Conservation (phyloP, 2,797 vertebrate species). For the Astyanax mexicanus region DNA sequence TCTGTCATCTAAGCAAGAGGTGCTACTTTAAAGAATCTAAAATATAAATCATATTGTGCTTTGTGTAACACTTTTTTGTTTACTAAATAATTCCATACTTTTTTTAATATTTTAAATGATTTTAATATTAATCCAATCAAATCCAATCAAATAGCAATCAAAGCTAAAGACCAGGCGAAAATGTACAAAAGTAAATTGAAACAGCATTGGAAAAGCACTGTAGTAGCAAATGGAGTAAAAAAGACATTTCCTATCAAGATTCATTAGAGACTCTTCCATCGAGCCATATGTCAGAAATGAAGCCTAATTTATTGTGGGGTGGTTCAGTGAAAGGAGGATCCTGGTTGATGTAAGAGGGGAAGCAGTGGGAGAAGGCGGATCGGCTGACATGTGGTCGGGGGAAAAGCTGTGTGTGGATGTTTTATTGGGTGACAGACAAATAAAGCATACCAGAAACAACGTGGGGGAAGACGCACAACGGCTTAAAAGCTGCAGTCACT, state of each 20-base stretch:
- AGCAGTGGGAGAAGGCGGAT: not conserved
- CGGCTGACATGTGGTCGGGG: constrained; percentile 41
- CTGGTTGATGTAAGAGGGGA: not conserved
- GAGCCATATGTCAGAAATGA: not conserved
- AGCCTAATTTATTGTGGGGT: constrained; percentile 3
- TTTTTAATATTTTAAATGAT: too few relatives aligned
- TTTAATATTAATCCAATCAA: too few relatives aligned
- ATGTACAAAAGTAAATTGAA: not conserved
- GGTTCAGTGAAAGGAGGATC: not conserved
- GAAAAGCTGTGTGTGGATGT: constrained; percentile 54
- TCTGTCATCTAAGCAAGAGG: too few relatives aligned
- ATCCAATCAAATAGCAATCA: too few relatives aligned
- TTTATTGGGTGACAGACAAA: constrained; percentile 79
- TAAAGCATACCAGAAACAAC: constrained; percentile 72
- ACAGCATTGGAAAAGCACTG: not conserved
- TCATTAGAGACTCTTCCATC: constrained; percentile 9
- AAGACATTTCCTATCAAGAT: constrained; percentile 15
- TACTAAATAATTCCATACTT: too few relatives aligned
- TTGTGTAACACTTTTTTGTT: too few relatives aligned
- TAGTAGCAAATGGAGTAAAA: not conserved
- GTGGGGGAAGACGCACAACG: constrained; percentile 73
- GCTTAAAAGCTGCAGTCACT: constrained; percentile 73
- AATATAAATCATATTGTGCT: too few relatives aligned
- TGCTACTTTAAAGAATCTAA: too few relatives aligned
- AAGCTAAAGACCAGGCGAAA: too few relatives aligned